These are phyloP conservation scores for Metallyticus violacea DNA, from an alignment of 2,888 invertebrate genomes.

Conservation along the genomic window DNA sequence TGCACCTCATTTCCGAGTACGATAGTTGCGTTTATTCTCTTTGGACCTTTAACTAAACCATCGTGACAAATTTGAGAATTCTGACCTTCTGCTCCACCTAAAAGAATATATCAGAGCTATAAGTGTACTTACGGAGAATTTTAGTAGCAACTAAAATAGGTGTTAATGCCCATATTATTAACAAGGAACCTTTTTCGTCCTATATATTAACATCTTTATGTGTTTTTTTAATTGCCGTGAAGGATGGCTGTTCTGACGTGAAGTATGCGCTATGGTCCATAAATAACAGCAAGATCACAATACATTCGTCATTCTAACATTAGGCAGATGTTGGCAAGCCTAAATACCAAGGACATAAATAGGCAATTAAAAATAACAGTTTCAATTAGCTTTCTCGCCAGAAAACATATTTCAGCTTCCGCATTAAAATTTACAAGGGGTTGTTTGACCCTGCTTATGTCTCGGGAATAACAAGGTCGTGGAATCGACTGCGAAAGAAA, in stretches of 20 bases:
- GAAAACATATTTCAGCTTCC: neutral
- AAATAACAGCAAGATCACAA: neutral
- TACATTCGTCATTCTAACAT: neutral
- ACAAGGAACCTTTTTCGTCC: neutral
- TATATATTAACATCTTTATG: too few relatives aligned
- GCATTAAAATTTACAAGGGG: neutral
- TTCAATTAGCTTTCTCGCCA: neutral
- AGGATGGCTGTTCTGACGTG: neutral
- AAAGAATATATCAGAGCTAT: too few relatives aligned
- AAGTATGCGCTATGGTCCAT: neutral
- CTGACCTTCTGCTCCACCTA: too few relatives aligned
- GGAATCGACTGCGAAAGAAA: too few relatives aligned
- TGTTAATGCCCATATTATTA: too few relatives aligned
- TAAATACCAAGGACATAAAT: neutral
- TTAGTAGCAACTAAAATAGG: too few relatives aligned
- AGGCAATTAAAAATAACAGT: neutral
- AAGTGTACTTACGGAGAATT: too few relatives aligned
- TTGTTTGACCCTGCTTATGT: neutral
- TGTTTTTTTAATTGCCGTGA: too few relatives aligned
- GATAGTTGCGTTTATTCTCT: too few relatives aligned
- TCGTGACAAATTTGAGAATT: too few relatives aligned
- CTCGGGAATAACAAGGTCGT: neutral
- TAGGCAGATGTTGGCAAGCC: neutral
- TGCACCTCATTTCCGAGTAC: too few relatives aligned
- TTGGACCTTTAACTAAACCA: too few relatives aligned